Percentiles rank a stretch among this genome's conserved stretches.
Conservation (phyloP, 2,113 vertebrate species). For the Lathamus discolor region DNA sequence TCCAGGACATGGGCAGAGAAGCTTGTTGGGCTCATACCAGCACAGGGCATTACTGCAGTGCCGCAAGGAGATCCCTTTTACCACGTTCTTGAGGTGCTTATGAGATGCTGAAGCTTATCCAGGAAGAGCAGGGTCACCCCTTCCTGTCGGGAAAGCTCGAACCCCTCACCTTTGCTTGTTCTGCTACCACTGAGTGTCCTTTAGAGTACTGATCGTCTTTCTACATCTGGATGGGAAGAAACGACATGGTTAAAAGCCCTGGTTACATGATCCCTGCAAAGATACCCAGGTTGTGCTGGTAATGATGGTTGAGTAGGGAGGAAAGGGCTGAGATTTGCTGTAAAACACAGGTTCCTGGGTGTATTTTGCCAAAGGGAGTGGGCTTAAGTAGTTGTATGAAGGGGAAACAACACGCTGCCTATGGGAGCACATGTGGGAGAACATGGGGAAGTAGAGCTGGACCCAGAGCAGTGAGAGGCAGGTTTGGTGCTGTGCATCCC, state of each 20-base stretch:
- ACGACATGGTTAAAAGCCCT: accelerated
- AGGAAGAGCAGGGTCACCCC: not conserved
- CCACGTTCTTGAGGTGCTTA: accelerated
- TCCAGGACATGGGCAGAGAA: not conserved
- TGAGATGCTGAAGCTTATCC: not conserved
- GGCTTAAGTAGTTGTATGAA: accelerated
- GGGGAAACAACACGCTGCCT: accelerated
- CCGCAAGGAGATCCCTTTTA: too few species aligned
- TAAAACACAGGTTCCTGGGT: accelerated
- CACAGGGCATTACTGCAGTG: not conserved
- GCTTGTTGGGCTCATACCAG: too few species aligned
- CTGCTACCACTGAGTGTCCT: not conserved
- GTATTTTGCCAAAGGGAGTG: accelerated
- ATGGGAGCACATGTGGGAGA: accelerated
- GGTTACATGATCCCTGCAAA: not conserved
- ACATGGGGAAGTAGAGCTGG: not conserved
- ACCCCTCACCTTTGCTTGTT: not conserved
- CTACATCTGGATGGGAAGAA: not conserved
- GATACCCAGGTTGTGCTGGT: accelerated
- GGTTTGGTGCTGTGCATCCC: not conserved
- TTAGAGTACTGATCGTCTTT: not conserved
- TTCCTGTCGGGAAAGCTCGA: not conserved
- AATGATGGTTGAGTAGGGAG: accelerated
- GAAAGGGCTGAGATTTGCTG: not conserved
- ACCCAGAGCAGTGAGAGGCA: accelerated